These are phyloP conservation scores for Incurvaria masculella DNA, from an alignment of 2,888 invertebrate genomes.

Conservation along the genomic window DNA sequence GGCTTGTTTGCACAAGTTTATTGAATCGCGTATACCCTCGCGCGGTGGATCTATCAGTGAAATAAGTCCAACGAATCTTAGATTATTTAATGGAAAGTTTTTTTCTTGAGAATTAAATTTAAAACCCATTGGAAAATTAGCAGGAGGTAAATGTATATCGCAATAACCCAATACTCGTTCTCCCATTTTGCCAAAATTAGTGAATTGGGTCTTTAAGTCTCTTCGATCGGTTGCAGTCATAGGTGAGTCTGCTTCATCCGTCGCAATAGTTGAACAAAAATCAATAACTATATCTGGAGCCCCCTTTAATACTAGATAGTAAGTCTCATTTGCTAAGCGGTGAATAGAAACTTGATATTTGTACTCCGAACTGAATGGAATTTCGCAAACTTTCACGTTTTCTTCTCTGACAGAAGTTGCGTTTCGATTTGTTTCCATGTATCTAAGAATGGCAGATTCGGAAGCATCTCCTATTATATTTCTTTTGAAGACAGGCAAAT, in stretches of 20 bases:
- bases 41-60: constrained; percentile 73
- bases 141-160: constrained; percentile 60
- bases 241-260: constrained; percentile 49
- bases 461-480: constrained; percentile 68
- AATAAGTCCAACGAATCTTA: constrained; percentile 61
- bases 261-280: constrained; percentile 54
- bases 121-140: constrained; percentile 47
- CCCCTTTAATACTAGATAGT: constrained; percentile 72
- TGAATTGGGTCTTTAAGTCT: constrained; percentile 62
- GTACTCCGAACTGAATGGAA: constrained; percentile 68
- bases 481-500: constrained; percentile 39
- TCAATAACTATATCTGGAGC: constrained; percentile 71
- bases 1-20: constrained; percentile 63
- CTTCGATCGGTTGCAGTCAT: constrained; percentile 48
- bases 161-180: constrained; percentile 86
- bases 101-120: constrained; percentile 54
- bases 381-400: constrained; percentile 59
- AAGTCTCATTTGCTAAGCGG: constrained; percentile 42
- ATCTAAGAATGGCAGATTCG: constrained; percentile 65
- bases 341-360: constrained; percentile 72
- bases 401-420: constrained; percentile 45
- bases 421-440: constrained; percentile 60
- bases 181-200: constrained; percentile 79
- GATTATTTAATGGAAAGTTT: constrained; percentile 64
- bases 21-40: constrained; percentile 62